Evolutionary conservation across 2,113 vertebrate genomes (phyloP), one percentile per base, ranked within the genome.

Genomic region (Dendrocopos noguchii): DNA sequence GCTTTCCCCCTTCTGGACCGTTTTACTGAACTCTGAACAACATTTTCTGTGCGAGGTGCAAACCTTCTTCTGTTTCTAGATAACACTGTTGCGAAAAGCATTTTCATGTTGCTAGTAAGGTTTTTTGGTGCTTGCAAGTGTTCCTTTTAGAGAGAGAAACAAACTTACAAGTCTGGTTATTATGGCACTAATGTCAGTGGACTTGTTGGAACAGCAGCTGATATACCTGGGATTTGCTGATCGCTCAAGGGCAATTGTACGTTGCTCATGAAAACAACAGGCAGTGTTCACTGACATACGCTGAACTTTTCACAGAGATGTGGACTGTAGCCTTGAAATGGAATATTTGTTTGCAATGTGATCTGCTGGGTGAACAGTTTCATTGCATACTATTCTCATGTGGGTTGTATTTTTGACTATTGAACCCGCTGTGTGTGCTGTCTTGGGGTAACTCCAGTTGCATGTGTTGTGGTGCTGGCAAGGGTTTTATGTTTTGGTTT

Each of bases 151-250:
- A 90, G 60, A 85, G 31, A 27, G 60, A 87, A 87, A 79, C 93
- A 82, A 70, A 68, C 84, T 29, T 79, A 39, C 13, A 13, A 56
- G 65, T 52, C 11, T 63, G 68, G 1, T 77, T 96, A 91, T 80
- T 77, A 72, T 77, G 95, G 2, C 27, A 1, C 20, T 89, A 4
- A 63, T 91, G 92, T 75, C 84, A 72, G 1, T 55, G 86, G 60
- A 65, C 67, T 95, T 5, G 66, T 87, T 85, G 88, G 67, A 86
- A 6, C 57, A 94, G 91, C 87, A 93, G 89, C 95, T 87, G 96
- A 92, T 87, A 84, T 50, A 8, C 36, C 44, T 78, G 80, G 84
- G 47, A 53, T 60, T 93, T 92, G 71, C 80, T 88, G 91, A 21
- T 88, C 71, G 50, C 46, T 92, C 91, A 53, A 60, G 91, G 92